Conservation (phyloP, 2,888 invertebrate genomes). For the Hemicrepidius hirtus region DNA sequence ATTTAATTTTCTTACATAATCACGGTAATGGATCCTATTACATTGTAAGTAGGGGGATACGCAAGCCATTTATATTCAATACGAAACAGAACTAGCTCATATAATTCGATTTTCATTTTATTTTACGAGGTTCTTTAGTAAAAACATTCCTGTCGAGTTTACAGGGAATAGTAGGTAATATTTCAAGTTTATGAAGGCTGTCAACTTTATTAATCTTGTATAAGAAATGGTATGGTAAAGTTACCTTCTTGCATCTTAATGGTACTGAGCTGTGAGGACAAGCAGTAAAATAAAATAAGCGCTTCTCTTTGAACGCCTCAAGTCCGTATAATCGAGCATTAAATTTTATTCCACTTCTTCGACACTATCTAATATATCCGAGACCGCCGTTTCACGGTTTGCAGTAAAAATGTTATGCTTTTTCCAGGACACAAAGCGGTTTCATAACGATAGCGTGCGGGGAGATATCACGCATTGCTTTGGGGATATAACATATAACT, state of each 20-base stretch:
- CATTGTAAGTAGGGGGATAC: not conserved
- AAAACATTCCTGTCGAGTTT: conserved; percentile 18
- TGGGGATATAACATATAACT: conserved; percentile 52
- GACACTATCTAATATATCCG: conserved; percentile 50
- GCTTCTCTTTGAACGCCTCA: conserved; percentile 40
- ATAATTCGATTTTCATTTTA: conserved; percentile 13
- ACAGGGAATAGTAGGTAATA: conserved; percentile 18
- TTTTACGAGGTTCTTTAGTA: conserved; percentile 12
- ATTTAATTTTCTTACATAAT: conserved; percentile 18
- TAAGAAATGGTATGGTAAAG: conserved; percentile 16
- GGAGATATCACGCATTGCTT: conserved; percentile 52
- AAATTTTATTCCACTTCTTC: conserved; percentile 53
- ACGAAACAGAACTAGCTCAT: not conserved
- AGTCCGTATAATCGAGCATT: conserved; percentile 51
- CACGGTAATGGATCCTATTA: conserved; percentile 19
- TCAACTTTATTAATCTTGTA: conserved; percentile 39
- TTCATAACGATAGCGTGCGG: conserved; percentile 48
- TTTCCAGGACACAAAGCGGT: conserved; percentile 54
- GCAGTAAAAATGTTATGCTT: conserved; percentile 55
- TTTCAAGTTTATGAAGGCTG: conserved; percentile 30
- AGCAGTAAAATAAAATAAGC: conserved; percentile 33
- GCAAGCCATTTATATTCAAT: conserved; percentile 8
- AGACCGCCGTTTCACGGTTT: conserved; percentile 44
- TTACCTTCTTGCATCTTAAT: conserved; percentile 33
- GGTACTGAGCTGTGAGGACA: conserved; percentile 9